These are phyloP conservation scores for Thymelicus lineola DNA, from an alignment of 2,888 invertebrate species.

Conservation along the genomic window DNA sequence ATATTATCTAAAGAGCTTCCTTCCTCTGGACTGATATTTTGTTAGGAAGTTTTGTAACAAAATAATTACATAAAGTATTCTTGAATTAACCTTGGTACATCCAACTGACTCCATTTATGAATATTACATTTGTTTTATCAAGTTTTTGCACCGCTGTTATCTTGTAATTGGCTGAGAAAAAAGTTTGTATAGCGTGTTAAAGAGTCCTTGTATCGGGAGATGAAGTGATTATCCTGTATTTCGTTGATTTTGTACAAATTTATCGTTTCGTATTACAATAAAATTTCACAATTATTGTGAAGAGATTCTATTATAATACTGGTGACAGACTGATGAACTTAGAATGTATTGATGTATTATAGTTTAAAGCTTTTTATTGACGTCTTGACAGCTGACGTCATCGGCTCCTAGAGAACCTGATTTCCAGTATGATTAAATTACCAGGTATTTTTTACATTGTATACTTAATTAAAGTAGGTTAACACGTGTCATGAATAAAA, in stretches of 20 bases:
- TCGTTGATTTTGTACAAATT: background rate
- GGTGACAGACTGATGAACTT: conserved; percentile 1
- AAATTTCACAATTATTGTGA: background rate
- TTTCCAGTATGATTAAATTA: conserved; percentile 20
- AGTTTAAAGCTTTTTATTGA: background rate
- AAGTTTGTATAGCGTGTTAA: background rate
- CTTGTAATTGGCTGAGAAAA: background rate
- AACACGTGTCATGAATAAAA: conserved; percentile 13
- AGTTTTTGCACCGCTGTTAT: background rate
- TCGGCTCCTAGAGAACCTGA: background rate
- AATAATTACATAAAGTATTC: too few species aligned
- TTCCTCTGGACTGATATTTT: too few species aligned
- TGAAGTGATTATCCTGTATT: too few species aligned
- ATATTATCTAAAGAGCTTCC: too few species aligned
- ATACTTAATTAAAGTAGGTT: background rate
- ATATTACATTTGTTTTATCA: too few species aligned
- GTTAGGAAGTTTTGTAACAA: too few species aligned
- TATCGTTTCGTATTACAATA: background rate
- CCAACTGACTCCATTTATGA: too few species aligned
- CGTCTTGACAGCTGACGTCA: too few species aligned
- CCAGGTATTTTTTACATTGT: conserved; percentile 14
- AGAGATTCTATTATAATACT: background rate
- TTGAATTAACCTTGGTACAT: too few species aligned
- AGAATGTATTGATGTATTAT: background rate
- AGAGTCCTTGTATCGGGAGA: background rate